Evolutionary conservation across 2,797 vertebrate genomes (phyloP).

Genomic region (Harpagifer antarcticus): DNA sequence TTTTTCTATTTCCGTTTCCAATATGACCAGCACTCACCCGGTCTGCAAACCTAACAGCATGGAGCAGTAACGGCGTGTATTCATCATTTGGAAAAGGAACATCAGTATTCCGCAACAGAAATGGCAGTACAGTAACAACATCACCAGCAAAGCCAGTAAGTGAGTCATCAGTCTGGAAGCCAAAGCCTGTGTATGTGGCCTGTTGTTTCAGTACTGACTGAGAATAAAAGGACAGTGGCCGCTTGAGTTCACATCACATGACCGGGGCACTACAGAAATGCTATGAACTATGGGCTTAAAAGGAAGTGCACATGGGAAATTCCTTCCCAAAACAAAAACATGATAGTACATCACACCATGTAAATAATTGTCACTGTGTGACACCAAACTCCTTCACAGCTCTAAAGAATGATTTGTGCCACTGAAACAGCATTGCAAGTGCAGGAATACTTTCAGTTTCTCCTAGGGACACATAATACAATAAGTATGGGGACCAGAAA

Average conservation of each 20-base stretch:
- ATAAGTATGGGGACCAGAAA: too few relatives aligned
- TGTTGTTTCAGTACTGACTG: conserved; percentile 56
- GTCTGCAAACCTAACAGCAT: conserved; percentile 12
- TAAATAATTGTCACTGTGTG: neutral
- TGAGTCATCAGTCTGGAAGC: conserved; percentile 59
- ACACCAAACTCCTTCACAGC: neutral
- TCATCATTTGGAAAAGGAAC: conserved; percentile 31
- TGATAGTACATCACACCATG: neutral
- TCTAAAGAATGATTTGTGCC: neutral
- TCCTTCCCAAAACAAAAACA: neutral
- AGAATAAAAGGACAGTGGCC: conserved; percentile 44
- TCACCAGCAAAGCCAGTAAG: conserved; percentile 41
- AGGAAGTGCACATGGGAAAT: conserved; percentile 8
- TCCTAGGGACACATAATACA: too few relatives aligned
- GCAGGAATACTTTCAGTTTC: too few relatives aligned
- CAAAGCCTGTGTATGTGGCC: conserved; percentile 28
- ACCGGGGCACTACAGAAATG: conserved; percentile 22
- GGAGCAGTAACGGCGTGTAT: neutral
- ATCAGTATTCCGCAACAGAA: conserved; percentile 25
- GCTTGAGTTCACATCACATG: conserved; percentile 25
- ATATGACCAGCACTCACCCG: conserved; percentile 21
- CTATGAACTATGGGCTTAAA: conserved; percentile 2
- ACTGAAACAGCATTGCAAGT: too few relatives aligned
- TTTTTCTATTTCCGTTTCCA: conserved; percentile 7
- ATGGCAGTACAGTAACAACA: conserved; percentile 27